phyloP scores from a whole-genome alignment of 2,113 vertebrate genomes.

The Lamprotornis superbus region DNA sequence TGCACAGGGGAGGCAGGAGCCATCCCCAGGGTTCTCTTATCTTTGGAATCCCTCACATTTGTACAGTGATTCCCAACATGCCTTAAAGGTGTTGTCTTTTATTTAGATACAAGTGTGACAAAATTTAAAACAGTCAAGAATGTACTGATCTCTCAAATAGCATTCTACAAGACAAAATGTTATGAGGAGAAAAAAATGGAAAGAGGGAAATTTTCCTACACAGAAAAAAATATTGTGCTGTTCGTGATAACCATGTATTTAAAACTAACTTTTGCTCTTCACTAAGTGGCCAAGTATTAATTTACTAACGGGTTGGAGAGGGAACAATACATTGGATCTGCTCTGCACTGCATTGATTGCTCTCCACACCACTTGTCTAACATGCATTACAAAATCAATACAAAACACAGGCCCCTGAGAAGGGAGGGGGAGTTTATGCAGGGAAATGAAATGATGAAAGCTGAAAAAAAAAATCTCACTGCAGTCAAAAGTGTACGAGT shows the following conservation, averaged over 20 bases:
- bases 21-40: neutral
- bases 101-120: neutral
- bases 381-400: conserved; percentile 29
- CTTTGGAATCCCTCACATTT: neutral
- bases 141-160: neutral
- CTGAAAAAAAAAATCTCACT: neutral
- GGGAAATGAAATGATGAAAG: conserved; percentile 17
- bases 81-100: neutral
- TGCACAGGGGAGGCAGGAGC: neutral
- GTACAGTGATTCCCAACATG: neutral
- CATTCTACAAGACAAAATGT: neutral
- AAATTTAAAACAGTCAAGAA: neutral
- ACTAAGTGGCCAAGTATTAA: conserved; percentile 29
- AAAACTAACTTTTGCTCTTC: conserved; percentile 10
- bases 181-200: neutral
- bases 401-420: neutral
- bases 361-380: conserved; percentile 11
- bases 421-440: neutral
- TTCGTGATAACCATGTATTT: neutral
- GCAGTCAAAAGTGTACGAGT: neutral
- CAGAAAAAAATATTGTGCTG: neutral
- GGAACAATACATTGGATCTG: neutral
- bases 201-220: neutral
- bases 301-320: conserved; percentile 1
- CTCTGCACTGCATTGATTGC: conserved; percentile 2